Base-by-base conservation (phyloP, 2,113 vertebrate genomes). In the Anhinga rufa region DNA sequence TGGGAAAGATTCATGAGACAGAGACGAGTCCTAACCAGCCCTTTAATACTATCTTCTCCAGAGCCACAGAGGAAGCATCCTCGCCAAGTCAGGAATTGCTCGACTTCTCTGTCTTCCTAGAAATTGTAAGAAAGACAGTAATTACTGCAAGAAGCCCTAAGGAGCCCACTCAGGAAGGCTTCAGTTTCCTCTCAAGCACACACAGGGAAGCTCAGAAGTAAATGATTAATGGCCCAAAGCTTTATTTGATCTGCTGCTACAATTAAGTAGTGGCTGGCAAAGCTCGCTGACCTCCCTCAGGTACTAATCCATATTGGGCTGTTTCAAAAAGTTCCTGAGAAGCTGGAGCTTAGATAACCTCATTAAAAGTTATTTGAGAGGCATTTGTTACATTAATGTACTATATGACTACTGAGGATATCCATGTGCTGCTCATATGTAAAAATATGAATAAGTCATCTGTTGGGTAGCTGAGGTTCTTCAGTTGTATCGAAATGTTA, bases 181-280 rank as follows among this genome's bases (percentile, higher is more conserved):
- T 90, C 51, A 60, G 55, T 80, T 94, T 92, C 89, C 82, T 95
- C 62, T 95, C 62, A 80, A 86, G 52, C 26, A 93, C 31, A 68
- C 21, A 54, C 32, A 78, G n/a, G 16, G 55, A 96, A 96, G 82
- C 68, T 90, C 84, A 64, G 82, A 94, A 95, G 78, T 55, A 85
- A 92, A 96, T 90, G 82, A 96, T 76, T 86, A 95, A 97, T 88
- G 87, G 22, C n/a, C 57, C 72, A 84, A 92, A 85, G 78, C 91
- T 71, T 87, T 75, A 88, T 93, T 86, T 96, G 60, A 64, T 91
- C 81, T 81, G 52, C 46, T 90, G 57, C 58, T 66, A 24, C 86
- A 85, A 68, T 76, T 88, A 89, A 69, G 29, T 32, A 66, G 75
- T 79, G 74, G 42, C 69, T 97, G 89, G 89, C 65, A 88, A 86